Percentiles rank a stretch among this genome's conserved stretches.
Evolutionary conservation across 2,113 vertebrate genomes (phyloP).

Genomic region (Ciconia stormi): DNA sequence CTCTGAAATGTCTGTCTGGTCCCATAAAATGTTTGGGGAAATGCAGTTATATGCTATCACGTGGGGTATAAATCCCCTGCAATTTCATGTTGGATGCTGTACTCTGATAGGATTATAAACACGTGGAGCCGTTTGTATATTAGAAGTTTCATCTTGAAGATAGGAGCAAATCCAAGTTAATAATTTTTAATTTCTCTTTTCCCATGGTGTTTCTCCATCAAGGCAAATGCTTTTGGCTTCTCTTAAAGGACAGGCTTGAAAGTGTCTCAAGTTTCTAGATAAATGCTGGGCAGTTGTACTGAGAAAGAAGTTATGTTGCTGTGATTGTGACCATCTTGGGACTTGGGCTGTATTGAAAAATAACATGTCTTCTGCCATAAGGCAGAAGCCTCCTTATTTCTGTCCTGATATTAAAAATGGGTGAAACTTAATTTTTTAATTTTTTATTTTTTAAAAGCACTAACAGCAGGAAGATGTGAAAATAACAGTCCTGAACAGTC

Average conservation of each 20-base stretch:
- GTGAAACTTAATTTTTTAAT: neutral
- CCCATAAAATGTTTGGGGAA: neutral
- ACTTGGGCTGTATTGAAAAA: neutral
- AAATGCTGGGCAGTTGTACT: neutral
- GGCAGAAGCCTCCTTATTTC: neutral
- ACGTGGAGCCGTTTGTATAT: neutral
- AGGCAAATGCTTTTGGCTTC: neutral
- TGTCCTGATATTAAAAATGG: neutral
- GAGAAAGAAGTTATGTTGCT: neutral
- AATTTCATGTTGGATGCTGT: neutral
- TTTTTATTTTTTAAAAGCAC: neutral
- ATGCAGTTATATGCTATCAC: neutral
- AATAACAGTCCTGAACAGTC: neutral
- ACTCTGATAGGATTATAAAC: neutral
- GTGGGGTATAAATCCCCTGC: neutral
- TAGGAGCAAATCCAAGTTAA: neutral
- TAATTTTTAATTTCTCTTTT: neutral
- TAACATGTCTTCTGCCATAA: neutral
- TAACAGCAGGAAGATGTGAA: neutral
- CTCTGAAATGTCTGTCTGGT: neutral
- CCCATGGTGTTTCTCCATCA: neutral
- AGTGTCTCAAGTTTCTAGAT: neutral
- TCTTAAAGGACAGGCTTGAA: neutral
- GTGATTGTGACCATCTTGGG: neutral
- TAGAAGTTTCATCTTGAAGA: neutral